These are phyloP conservation scores for Micronycteris hirsuta DNA, from an alignment of 2,113 vertebrate genomes.

Conservation along the genomic window DNA sequence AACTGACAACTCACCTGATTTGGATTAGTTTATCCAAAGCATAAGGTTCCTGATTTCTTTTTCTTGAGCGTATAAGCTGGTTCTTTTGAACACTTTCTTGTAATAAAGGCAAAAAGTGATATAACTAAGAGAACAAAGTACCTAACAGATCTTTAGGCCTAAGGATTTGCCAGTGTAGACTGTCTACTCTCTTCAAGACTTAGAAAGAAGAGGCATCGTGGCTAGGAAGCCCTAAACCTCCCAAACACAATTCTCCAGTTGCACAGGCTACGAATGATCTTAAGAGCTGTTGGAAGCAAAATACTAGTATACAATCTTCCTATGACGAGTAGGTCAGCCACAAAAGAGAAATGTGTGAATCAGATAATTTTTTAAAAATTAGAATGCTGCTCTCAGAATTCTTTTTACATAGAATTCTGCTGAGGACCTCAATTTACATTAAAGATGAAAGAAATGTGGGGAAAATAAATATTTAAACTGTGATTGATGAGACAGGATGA, in stretches of 20 bases:
- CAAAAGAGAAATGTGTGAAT: conserved; percentile 50
- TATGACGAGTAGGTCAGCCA: neutral
- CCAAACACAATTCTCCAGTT: conserved; percentile 16
- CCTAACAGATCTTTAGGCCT: neutral
- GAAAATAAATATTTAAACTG: conserved; percentile 60
- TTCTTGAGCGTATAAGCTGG: conserved; percentile 18
- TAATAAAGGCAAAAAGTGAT: neutral
- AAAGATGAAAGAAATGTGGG: conserved; percentile 32
- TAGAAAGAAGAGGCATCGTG: neutral
- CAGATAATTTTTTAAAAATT: neutral
- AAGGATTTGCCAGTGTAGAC: neutral
- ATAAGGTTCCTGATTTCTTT: conserved; percentile 6
- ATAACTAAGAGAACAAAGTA: neutral
- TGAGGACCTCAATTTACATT: conserved; percentile 38
- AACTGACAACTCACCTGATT: conserved; percentile 57
- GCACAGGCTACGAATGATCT: neutral
- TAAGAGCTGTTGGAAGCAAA: conserved; percentile 40
- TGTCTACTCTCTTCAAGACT: neutral
- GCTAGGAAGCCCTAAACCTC: neutral
- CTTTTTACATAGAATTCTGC: neutral
- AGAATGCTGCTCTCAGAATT: neutral
- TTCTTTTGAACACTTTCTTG: neutral
- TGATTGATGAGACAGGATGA: conserved; percentile 37
- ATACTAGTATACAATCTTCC: neutral
- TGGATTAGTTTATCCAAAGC: conserved; percentile 40